Percentiles rank a stretch among this genome's conserved stretches.
Evolutionary conservation across 2,797 vertebrate genomes (phyloP).

Genomic region (Centropyge bicolor): DNA sequence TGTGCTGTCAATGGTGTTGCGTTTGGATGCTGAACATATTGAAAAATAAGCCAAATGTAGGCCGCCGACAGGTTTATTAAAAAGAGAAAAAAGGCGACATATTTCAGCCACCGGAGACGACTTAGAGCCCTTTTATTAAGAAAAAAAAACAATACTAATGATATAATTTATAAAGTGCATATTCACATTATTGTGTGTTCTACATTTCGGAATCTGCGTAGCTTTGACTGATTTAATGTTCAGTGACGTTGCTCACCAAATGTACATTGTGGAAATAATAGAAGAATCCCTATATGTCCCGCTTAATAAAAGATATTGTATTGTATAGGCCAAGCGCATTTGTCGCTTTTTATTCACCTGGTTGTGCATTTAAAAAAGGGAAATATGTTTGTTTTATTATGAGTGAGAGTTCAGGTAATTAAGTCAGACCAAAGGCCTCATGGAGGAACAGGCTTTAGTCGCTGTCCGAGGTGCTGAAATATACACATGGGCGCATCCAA

Average conservation of each 20-base stretch:
- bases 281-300: slow-evolving; percentile 88
- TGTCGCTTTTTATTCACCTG: slow-evolving; percentile 75
- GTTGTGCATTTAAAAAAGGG: slow-evolving; percentile 22
- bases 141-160: slow-evolving; percentile 48
- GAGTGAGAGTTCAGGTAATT: neutral
- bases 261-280: slow-evolving; percentile 85
- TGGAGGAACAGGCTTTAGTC: slow-evolving; percentile 22
- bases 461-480: slow-evolving; percentile 83
- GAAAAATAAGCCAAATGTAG: slow-evolving; percentile 87
- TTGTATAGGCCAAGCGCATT: slow-evolving; percentile 85
- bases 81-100: slow-evolving; percentile 85
- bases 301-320: slow-evolving; percentile 91
- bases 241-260: slow-evolving; percentile 87
- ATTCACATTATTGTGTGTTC: slow-evolving; percentile 89
- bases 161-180: slow-evolving; percentile 87
- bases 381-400: neutral
- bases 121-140: slow-evolving; percentile 83
- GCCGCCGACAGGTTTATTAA: slow-evolving; percentile 84
- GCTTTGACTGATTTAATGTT: slow-evolving; percentile 89
- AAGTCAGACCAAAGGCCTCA: slow-evolving; percentile 42
- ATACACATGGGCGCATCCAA: neutral
- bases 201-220: slow-evolving; percentile 87
- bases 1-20: slow-evolving; percentile 88
- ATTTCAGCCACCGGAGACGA: slow-evolving; percentile 84
- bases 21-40: slow-evolving; percentile 89